Conservation (phyloP, 2,888 invertebrate genomes). For the Pseudococcus viburni region DNA sequence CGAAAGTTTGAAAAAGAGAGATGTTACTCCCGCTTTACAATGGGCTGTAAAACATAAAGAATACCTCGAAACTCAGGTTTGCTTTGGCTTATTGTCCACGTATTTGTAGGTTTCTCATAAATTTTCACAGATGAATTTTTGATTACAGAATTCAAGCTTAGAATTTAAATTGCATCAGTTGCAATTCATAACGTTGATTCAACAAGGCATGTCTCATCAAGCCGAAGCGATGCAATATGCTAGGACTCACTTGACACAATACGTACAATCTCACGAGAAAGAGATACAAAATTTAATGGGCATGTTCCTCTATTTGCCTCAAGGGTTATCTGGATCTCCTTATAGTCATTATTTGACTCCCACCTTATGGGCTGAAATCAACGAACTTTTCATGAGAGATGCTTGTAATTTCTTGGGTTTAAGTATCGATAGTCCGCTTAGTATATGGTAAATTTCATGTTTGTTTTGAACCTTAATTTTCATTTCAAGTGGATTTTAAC, state of each 20-base stretch:
- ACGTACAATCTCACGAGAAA: constrained; percentile 83
- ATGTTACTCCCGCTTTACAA: constrained; percentile 87
- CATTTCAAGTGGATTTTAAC: not conserved
- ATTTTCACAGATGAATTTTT: not conserved
- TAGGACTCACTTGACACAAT: constrained; percentile 85
- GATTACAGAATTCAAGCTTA: constrained; percentile 76
- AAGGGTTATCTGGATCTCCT: constrained; percentile 85
- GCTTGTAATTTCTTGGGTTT: constrained; percentile 92
- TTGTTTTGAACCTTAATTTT: not conserved
- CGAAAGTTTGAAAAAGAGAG: constrained; percentile 84
- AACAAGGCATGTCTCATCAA: constrained; percentile 79
- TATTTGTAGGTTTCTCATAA: not conserved
- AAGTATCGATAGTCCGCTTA: constrained; percentile 90
- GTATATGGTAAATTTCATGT: constrained; percentile 79
- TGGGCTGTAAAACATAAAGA: constrained; percentile 88
- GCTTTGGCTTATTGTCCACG: not conserved
- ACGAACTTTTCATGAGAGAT: constrained; percentile 92
- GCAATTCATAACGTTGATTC: constrained; percentile 83
- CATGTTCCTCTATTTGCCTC: constrained; percentile 83
- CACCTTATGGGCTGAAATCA: constrained; percentile 86
- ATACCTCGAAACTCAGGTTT: constrained; percentile 78
- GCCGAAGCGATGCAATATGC: constrained; percentile 91
- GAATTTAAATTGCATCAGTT: constrained; percentile 88
- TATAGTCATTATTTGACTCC: constrained; percentile 83
- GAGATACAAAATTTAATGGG: constrained; percentile 91